A percentile compares a stretch with the other conserved stretches of the same genome.
Evolutionary conservation across 2,888 invertebrate genomes (phyloP).

Genomic region (Rhaphigaster nebulosa): DNA sequence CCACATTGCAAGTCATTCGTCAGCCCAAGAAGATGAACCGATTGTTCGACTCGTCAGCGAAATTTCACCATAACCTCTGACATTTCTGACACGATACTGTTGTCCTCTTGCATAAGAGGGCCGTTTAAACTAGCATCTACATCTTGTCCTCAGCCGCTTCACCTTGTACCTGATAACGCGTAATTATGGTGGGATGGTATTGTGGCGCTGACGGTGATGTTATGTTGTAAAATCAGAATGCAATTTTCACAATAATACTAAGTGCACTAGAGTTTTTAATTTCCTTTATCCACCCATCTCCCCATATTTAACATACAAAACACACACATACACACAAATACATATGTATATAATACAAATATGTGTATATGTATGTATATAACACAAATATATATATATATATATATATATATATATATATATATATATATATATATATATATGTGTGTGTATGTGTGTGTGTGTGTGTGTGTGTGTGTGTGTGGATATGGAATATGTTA

Average conservation of each 20-base stretch:
- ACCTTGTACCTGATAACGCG: not conserved
- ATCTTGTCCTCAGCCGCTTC: not conserved
- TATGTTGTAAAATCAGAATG: not conserved
- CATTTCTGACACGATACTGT: not conserved
- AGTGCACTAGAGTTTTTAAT: not conserved
- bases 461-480: no score
- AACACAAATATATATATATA: no score
- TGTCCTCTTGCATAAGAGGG: not conserved
- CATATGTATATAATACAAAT: no score
- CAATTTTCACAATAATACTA: not conserved
- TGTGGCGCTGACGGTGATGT: not conserved
- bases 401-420: no score
- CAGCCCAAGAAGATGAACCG: not conserved
- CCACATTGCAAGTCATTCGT: not conserved
- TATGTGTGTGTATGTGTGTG: no score
- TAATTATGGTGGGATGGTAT: not conserved
- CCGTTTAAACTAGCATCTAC: not conserved
- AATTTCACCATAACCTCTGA: conserved; percentile 22
- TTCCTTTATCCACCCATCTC: no score
- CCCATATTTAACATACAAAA: no score
- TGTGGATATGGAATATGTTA: no score
- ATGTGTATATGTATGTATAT: no score
- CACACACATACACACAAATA: no score
- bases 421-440: no score
- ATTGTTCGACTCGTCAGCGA: not conserved